Evolutionary conservation across 2,797 vertebrate genomes (phyloP), one percentile per base, ranked within the genome.

Genomic region (Erethizon dorsatum): DNA sequence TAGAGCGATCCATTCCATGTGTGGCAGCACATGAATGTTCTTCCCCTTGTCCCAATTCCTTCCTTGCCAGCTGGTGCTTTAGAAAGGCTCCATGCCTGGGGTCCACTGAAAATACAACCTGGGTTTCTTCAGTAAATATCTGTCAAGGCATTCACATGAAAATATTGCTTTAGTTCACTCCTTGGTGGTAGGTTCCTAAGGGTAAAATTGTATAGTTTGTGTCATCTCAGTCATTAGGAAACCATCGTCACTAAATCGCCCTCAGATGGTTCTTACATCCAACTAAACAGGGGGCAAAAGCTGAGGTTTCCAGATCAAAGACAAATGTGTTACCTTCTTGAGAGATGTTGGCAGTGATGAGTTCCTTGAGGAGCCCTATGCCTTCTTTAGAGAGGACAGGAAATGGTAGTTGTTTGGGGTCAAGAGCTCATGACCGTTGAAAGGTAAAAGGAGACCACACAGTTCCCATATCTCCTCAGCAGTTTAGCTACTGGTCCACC

Each of bases 181-280:
- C 6, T 96, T 89, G 63, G 97, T 99, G 88, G 99, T 99, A 88
- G 97, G 86, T 47, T 97, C 95, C 99, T 99, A 99, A 9, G 99
- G 98, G 24, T 97, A 97, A 96, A 99, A 99, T 0, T 82, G 50
- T 84, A 99, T 94, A 3, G 97, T 98, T 71, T n/a, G 98, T 73
- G 97, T 99, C 90, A 98, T 95, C 33, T 99, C 98, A 0, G 98
- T 97, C 99, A 99, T 99, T 97, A 99, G 99, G 98, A 99, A 99
- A 80, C 99, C 99, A 20, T 99, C 99, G 79, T 99, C 98, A 94
- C 98, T 98, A 97, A 99, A 99, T 67, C 99, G 98, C 59, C 99
- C 99, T n/a, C n/a, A n/a, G n/a, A n/a, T 0, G 92, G 96, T 96
- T 37, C 99, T 99, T 5, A 99, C 99, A 78, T 99, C 99, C 91